phyloP scores from a whole-genome alignment of 2,113 vertebrate genomes.

The Columba livia region DNA sequence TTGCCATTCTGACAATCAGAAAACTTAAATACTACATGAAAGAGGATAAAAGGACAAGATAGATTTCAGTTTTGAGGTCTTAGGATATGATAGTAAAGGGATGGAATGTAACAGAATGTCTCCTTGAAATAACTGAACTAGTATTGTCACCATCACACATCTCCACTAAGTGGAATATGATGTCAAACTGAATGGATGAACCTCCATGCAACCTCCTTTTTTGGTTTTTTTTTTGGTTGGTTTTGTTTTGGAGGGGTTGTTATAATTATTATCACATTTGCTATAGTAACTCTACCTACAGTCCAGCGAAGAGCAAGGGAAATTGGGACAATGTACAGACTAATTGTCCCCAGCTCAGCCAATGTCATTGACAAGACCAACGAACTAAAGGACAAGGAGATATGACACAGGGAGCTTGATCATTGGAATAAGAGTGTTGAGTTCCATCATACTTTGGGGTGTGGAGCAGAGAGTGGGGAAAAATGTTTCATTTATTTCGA shows the following conservation, averaged over 20 bases:
- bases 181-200: not conserved
- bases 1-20: not conserved
- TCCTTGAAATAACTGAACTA: not conserved
- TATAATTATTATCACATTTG: not conserved
- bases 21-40: not conserved
- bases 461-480: not conserved
- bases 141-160: not conserved
- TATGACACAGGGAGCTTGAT: not conserved
- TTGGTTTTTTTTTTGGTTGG: not conserved
- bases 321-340: not conserved
- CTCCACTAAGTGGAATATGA: not conserved
- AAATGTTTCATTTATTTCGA: not conserved
- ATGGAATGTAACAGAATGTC: not conserved
- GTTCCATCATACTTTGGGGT: not conserved
- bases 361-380: not conserved
- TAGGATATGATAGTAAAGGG: not conserved
- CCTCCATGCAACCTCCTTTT: not conserved
- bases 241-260: not conserved
- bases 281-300: not conserved
- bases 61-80: not conserved
- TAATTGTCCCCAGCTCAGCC: not conserved
- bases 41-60: not conserved
- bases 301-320: not conserved
- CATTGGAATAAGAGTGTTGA: not conserved
- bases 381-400: not conserved